phyloP scores from a whole-genome alignment of 2,888 invertebrate species.

The Phortica okadai region DNA sequence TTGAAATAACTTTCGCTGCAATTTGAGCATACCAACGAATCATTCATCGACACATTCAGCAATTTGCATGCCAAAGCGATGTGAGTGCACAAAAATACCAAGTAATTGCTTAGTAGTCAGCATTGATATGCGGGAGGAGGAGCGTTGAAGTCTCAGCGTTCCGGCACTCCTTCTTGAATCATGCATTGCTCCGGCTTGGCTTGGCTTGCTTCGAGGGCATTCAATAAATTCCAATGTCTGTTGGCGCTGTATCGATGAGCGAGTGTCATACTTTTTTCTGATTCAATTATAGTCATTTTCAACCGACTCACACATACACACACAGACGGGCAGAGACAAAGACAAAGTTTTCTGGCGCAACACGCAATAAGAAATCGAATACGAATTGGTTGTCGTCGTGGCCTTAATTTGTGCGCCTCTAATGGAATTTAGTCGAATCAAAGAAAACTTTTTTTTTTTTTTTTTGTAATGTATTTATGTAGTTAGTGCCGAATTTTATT shows the following conservation, averaged over 20 bases:
- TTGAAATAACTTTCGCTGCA: constrained; percentile 41
- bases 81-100: constrained; percentile 48
- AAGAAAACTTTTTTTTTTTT: constrained; percentile 16
- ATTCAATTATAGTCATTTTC: constrained; percentile 32
- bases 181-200: neutral
- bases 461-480: neutral
- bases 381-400: constrained; percentile 1
- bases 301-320: neutral
- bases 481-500: constrained; percentile 16
- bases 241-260: neutral
- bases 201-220: neutral
- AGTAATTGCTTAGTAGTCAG: constrained; percentile 59
- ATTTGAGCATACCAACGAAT: constrained; percentile 53
- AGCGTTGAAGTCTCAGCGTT: constrained; percentile 41
- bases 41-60: constrained; percentile 1
- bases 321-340: neutral
- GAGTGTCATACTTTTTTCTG: constrained; percentile 17
- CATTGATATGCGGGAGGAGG: neutral
- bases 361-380: constrained; percentile 2
- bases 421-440: constrained; percentile 31
- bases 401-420: constrained; percentile 16
- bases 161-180: constrained; percentile 10
- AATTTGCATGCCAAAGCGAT: constrained; percentile 69
- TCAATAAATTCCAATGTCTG: constrained; percentile 2
- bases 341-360: constrained; percentile 1